Base-by-base conservation (phyloP, 2,797 vertebrate species). In the Tragelaphus eurycerus region DNA sequence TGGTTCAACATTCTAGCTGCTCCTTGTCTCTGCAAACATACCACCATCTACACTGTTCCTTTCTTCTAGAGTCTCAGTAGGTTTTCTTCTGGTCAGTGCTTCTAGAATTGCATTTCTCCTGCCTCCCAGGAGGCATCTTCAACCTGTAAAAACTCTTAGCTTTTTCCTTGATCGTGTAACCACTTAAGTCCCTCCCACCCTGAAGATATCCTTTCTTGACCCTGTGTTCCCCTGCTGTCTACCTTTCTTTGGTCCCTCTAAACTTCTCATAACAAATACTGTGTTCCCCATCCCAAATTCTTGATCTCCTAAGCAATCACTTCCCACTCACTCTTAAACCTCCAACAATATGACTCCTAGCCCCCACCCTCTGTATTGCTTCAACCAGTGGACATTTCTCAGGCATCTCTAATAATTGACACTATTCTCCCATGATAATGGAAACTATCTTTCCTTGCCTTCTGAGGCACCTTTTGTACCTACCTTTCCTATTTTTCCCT, bases 321-420 rank as follows among this genome's bases (percentile, higher is more conserved):
- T 97, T 74, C 12, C 23, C 67, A 48, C 86, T 95, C 57, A 85
- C 43, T 97, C 38, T 17, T 95, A 96, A 92, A 84, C 57, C 87
- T 89, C 9, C 13, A 55, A 38, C 27, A 76, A 0, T 89, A 93
- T 95, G 76, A 93, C 46, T 92, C 52, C 78, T 60, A 89, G 21
- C 16, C 17, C 16, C n/a, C 25, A 74, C 38, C 50, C 71, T 88
- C 43, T 29, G 2, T n/a, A 31, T 54, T 88, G 27, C 60, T 89
- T 60, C 54, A 67, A 86, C 52, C 62, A 82, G 6, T 67, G 7
- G n/a, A 8, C 71, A 59, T 93, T 95, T 94, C 90, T 67, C 29
- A 64, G 62, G 48, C 55, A 85, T 90, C 76, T 96, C n/a, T 89
- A 76, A 21, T 86, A 81, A 71, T 67, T 92, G 86, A 54, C 4